phyloP scores from a whole-genome alignment of 2,888 invertebrate genomes.

The Dynastes tityus region DNA sequence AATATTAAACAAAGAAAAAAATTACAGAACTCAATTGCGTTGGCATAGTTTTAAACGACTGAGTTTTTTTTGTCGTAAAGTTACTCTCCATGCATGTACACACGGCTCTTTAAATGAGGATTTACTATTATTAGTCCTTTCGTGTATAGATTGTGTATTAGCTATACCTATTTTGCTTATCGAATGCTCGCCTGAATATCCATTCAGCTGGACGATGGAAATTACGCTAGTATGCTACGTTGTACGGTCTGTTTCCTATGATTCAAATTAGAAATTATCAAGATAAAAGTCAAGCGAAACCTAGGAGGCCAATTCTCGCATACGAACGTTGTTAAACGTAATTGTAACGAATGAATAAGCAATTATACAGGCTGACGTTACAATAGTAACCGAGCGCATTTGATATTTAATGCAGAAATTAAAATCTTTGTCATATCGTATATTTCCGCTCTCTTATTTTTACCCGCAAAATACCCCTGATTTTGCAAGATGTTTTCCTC shows the following conservation, averaged over 20 bases:
- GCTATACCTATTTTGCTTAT: not conserved
- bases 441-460: no score
- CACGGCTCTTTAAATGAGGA: not conserved
- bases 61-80: no score
- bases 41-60: no score
- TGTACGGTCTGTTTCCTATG: conserved; percentile 20
- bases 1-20: no score
- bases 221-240: not conserved
- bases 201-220: conserved; percentile 11
- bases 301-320: not conserved
- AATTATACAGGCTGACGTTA: not conserved
- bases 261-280: conserved; percentile 34
- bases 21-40: no score
- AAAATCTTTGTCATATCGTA: no score
- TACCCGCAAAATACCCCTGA: no score
- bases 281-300: conserved; percentile 20
- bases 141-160: not conserved
- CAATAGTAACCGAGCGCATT: not conserved
- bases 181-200: not conserved
- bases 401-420: no score
- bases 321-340: not conserved
- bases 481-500: no score
- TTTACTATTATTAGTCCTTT: not conserved
- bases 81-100: no score
- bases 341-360: not conserved